Base-by-base conservation (phyloP, 2,888 invertebrate species). In the Trachelus troglodyta region DNA sequence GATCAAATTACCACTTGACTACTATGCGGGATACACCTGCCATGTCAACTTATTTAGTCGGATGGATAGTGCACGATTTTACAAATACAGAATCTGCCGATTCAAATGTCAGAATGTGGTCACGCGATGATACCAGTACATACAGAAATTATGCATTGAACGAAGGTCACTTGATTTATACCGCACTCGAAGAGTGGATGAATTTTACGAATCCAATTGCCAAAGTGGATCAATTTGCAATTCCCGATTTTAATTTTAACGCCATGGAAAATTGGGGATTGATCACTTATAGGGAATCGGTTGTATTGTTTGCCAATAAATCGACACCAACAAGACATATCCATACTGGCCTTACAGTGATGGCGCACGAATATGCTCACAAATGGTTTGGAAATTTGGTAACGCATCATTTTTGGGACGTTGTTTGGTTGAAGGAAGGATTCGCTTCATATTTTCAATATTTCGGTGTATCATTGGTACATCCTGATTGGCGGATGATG, bases 221-320 rank as follows among this genome's bases (percentile, higher is more conserved):
- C 0, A 97, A 97, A 89, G 92, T 96, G 87, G 96, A 96, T 83
- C 94, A 96, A 76, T 95, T 96, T 0, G 97, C 97, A 0, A 94
- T 98, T 9, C 96, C 97, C 0, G 96, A 97, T 87, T 97, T 97
- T 87, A 94, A 95, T 74, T 95, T 96, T 83, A 95, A 96, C 68
- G 98, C 97, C 35, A 98, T 98, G 97, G 98, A 98, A 90, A 98
- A 98, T 89, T 98, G 98, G 97, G 98, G 98, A 4, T 91, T 98
- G 79, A 95, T 97, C 76, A 96, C 96, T 1, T 97, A 95, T 92
- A 94, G 94, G 12, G 88, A 89, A 37, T 83, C 87, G 1, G 82
- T 81, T 12, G 77, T 86, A 4, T 77, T 88, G 30, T 79, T 81
- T 77, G 80, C 82, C 11, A 31, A 76, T 15, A 79, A 74, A 0